Evolutionary conservation across 2,888 invertebrate species (phyloP), one percentile per base, ranked within the genome.

Genomic region (Fragum whitleyi): DNA sequence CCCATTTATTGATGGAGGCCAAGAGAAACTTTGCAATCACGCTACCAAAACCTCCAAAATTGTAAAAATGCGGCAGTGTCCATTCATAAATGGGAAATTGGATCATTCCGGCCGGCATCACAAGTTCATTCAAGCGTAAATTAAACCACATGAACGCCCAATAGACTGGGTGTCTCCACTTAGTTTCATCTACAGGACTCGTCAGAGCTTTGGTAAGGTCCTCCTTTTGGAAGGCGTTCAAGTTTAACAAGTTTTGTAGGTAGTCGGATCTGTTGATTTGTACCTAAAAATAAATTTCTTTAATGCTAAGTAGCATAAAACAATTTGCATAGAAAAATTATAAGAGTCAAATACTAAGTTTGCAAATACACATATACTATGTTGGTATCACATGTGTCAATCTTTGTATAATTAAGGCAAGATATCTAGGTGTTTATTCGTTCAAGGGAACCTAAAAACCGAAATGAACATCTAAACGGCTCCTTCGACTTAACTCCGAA

Each of bases 181-280:
- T 72, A 11, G 79, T 47, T 26, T 72, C 81, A 78, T 90, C 87
- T 55, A 88, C 90, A 16, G 77, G 76, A 0, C 70, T 67, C 2
- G 62, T 75, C 11, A 92, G 77, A 23, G 74, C 71, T 19, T 83
- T 78, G 53, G 89, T 92, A 88, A 91, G 90, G 42, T 90, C 86
- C 6, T n/a, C 81, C 74, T 69, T 94, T 47, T 94, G 89, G 88
- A 95, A 95, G 1, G 87, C 86, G 55, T 95, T 94, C 0, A 95
- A 94, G 87, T 94, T 94, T 59, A 94, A 92, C 5, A 95, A 91
- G 88, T 95, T 95, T 74, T 94, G 93, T 87, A 95, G 95, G 83
- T 95, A 95, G 88, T 95, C 95, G 26, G 94, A 92, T 85, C 94
- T 94, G 86, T 95, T 94, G 55, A 95, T 93, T 29, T 91, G 93